A percentile compares a stretch with the other conserved stretches of the same genome.
Evolutionary conservation across 2,113 vertebrate species (phyloP).

Genomic region (Calyptommatus sinebrachiatus): DNA sequence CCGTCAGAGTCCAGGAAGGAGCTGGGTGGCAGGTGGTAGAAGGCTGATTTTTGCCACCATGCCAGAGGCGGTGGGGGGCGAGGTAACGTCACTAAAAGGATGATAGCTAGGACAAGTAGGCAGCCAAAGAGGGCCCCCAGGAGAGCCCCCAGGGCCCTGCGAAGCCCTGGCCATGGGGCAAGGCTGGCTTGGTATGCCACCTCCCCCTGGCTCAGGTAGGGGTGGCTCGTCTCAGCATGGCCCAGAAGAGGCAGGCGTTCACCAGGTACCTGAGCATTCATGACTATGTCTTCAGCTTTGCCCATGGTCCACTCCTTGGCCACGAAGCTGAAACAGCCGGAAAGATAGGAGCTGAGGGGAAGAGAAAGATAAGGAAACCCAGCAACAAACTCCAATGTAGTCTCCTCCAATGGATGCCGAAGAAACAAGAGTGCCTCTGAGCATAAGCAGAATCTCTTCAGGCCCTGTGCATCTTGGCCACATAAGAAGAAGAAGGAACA

Average conservation of each 20-base stretch:
- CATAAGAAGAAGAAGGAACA: no score
- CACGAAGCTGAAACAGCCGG: not conserved
- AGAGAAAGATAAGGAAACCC: not conserved
- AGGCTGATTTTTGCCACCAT: conserved; percentile 13
- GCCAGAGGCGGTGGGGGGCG: not conserved
- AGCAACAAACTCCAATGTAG: no score
- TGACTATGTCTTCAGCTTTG: not conserved
- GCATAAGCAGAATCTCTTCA: no score
- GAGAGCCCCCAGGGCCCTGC: not conserved
- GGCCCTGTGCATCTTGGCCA: not conserved
- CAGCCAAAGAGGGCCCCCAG: not conserved
- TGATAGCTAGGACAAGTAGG: not conserved
- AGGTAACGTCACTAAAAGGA: not conserved
- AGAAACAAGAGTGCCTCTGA: not conserved
- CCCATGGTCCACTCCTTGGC: not conserved
- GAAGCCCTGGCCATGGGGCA: not conserved
- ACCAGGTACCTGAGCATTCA: not conserved
- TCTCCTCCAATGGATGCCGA: not conserved
- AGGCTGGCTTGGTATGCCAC: not conserved
- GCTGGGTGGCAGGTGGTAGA: not conserved
- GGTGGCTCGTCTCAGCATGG: not conserved
- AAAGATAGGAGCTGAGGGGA: not conserved
- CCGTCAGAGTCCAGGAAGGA: conserved; percentile 1
- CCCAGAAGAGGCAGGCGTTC: conserved; percentile 2
- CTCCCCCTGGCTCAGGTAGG: conserved; percentile 25